Conservation (phyloP, 2,797 vertebrate species). For the Uromys caudimaculatus region DNA sequence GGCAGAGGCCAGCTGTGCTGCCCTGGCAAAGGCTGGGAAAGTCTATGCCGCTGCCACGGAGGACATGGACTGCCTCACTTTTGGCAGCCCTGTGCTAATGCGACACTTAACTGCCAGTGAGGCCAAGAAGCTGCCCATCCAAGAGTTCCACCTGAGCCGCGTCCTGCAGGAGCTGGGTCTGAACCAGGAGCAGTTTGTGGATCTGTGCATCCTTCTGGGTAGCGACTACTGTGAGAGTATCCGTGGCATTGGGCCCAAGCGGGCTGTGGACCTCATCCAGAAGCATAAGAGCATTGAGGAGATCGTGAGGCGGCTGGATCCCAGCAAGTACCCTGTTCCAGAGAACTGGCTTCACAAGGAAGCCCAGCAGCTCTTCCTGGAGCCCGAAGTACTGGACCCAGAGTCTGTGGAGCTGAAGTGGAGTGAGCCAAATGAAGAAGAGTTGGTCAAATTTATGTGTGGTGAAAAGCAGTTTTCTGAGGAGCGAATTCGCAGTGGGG, state of each 20-base stretch:
- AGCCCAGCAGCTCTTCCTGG: slow-evolving; percentile 93
- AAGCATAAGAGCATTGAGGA: slow-evolving; percentile 96
- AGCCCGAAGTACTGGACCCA: slow-evolving; percentile 94
- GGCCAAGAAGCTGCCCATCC: slow-evolving; percentile 98
- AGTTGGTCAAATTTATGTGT: slow-evolving; percentile 94
- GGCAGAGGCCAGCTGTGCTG: slow-evolving; percentile 96
- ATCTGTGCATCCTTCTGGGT: slow-evolving; percentile 97
- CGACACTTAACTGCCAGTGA: slow-evolving; percentile 97
- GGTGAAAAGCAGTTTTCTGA: slow-evolving; percentile 98
- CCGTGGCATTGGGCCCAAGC: slow-evolving; percentile 97
- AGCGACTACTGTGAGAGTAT: slow-evolving; percentile 99
- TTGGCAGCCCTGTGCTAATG: slow-evolving; percentile 95
- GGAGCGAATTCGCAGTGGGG: slow-evolving; percentile 94
- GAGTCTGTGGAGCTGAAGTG: slow-evolving; percentile 93
- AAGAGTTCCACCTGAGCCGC: slow-evolving; percentile 95
- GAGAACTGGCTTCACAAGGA: slow-evolving; percentile 97
- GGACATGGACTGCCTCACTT: slow-evolving; percentile 98
- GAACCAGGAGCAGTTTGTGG: slow-evolving; percentile 95
- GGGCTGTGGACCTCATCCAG: slow-evolving; percentile 95
- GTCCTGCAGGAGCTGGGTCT: slow-evolving; percentile 93
- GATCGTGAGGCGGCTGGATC: slow-evolving; percentile 94
- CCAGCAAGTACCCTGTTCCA: slow-evolving; percentile 93
- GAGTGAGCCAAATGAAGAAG: slow-evolving; percentile 93
- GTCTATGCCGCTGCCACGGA: slow-evolving; percentile 97
- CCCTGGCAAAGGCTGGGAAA: slow-evolving; percentile 95